Evolutionary conservation across 2,113 vertebrate species (phyloP).

Genomic region (Ammodytes marinus): DNA sequence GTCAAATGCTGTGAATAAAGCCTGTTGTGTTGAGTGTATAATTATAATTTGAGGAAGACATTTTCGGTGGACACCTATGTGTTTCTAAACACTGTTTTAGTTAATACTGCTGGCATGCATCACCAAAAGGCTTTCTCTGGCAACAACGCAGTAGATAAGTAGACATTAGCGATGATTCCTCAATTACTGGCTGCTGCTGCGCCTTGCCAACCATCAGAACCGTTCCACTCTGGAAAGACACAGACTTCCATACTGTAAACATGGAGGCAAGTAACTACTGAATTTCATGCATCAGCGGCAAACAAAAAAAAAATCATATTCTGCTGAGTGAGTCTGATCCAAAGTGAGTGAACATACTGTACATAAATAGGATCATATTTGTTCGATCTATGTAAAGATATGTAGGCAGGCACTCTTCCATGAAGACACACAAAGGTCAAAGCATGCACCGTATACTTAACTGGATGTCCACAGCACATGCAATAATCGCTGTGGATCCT

Average conservation of each 20-base stretch:
- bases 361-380: constrained; percentile 42
- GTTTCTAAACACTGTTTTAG: constrained; percentile 14
- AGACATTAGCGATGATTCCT: constrained; percentile 30
- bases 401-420: not conserved
- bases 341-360: constrained; percentile 39
- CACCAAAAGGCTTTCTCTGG: constrained; percentile 26
- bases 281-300: constrained; percentile 65
- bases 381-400: not conserved
- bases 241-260: constrained; percentile 2
- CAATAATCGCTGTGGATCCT: constrained; percentile 45
- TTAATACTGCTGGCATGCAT: constrained; percentile 30
- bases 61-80: not conserved
- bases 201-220: constrained; percentile 3
- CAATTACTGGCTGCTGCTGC: constrained; percentile 35
- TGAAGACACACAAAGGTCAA: constrained; percentile 7
- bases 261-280: constrained; percentile 30
- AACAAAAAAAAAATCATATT: constrained; percentile 40
- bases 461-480: constrained; percentile 20
- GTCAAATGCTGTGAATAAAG: not conserved
- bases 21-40: not conserved
- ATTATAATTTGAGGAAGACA: not conserved
- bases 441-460: constrained; percentile 30
- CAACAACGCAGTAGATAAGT: constrained; percentile 20
- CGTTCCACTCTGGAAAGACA: not conserved
- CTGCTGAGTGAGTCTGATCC: constrained; percentile 38